These are phyloP conservation scores for Watsonalla cultraria DNA, from an alignment of 2,888 invertebrate genomes.

Conservation along the genomic window DNA sequence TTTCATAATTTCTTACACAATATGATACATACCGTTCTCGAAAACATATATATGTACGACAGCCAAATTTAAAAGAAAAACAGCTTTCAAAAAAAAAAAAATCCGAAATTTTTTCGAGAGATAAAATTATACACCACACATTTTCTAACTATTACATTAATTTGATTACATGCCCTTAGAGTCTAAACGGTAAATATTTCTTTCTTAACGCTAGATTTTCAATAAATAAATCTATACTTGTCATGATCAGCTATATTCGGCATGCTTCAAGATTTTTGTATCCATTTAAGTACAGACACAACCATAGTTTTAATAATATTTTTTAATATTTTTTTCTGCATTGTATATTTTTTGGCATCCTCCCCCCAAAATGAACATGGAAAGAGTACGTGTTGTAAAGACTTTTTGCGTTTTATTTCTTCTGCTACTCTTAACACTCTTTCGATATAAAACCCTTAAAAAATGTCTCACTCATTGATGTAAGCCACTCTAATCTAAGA, in stretches of 20 bases:
- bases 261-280: slow-evolving; percentile 61
- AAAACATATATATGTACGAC: slow-evolving; percentile 19
- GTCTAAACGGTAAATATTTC: slow-evolving; percentile 74
- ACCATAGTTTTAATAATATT: slow-evolving; percentile 71
- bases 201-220: slow-evolving; percentile 57
- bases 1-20: slow-evolving; percentile 17
- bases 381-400: slow-evolving; percentile 40
- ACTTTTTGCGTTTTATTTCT: slow-evolving; percentile 12
- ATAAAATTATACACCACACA: neutral
- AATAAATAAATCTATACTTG: slow-evolving; percentile 67
- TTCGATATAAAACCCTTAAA: slow-evolving; percentile 57
- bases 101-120: neutral
- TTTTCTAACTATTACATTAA: slow-evolving; percentile 59
- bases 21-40: slow-evolving; percentile 36
- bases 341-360: slow-evolving; percentile 65
- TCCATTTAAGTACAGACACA: slow-evolving; percentile 74
- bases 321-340: slow-evolving; percentile 42
- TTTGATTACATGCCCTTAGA: slow-evolving; percentile 63
- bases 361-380: slow-evolving; percentile 35
- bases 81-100: neutral
- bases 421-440: slow-evolving; percentile 38
- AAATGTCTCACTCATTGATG: slow-evolving; percentile 62
- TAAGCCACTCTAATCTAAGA: slow-evolving; percentile 52
- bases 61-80: neutral
- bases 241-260: slow-evolving; percentile 53